Conservation (phyloP, 2,888 invertebrate genomes). For the Andrena bicolor region DNA sequence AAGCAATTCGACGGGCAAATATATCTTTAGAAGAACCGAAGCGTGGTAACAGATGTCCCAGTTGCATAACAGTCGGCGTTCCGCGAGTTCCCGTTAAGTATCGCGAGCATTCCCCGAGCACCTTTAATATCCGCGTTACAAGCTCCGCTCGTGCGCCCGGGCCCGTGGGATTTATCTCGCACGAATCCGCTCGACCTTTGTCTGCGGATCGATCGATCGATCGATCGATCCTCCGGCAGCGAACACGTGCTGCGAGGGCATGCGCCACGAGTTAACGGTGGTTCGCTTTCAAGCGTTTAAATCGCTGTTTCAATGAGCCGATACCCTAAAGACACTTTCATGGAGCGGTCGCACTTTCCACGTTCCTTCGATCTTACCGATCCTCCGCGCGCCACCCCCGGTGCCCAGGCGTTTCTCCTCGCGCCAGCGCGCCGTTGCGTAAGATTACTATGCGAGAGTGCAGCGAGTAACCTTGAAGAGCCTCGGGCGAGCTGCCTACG, state of each 20-base stretch:
- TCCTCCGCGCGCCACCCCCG: slow-evolving; percentile 28
- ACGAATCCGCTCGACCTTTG: slow-evolving; percentile 34
- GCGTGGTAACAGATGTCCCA: background rate
- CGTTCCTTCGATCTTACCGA: background rate
- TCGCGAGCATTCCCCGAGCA: background rate
- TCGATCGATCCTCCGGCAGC: slow-evolving; percentile 22
- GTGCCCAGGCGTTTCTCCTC: slow-evolving; percentile 2
- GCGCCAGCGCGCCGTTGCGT: slow-evolving; percentile 67
- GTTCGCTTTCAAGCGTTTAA: slow-evolving; percentile 52
- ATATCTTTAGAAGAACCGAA: too few species aligned
- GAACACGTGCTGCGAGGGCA: slow-evolving; percentile 33
- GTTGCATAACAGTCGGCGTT: slow-evolving; percentile 2
- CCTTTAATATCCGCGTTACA: background rate
- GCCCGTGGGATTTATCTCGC: slow-evolving; percentile 30
- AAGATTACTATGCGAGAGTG: slow-evolving; percentile 67
- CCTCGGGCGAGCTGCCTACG: slow-evolving; percentile 48
- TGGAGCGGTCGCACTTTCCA: background rate
- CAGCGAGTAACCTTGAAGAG: slow-evolving; percentile 72
- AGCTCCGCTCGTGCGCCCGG: background rate
- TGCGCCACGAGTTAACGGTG: slow-evolving; percentile 52
- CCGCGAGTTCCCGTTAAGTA: background rate
- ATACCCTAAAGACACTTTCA: background rate
- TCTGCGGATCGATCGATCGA: slow-evolving; percentile 37
- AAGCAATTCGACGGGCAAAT: too few species aligned
- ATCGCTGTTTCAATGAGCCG: slow-evolving; percentile 35